Conservation (phyloP, 2,888 invertebrate genomes). For the Brachyptera risi region DNA sequence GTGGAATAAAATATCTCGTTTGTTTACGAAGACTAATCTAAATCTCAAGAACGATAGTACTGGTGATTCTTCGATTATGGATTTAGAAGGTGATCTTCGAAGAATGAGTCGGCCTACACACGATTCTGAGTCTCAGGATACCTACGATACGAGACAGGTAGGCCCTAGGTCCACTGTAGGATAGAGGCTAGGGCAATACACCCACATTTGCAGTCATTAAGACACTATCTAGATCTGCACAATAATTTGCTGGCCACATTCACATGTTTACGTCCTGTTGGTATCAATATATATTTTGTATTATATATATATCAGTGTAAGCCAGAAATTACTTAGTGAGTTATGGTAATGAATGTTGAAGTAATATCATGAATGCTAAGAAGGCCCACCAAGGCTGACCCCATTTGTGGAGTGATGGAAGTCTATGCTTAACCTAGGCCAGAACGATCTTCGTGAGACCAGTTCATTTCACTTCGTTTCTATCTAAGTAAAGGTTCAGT, state of each 20-base stretch:
- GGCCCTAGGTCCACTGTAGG: constrained; percentile 36
- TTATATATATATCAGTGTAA: too few species aligned
- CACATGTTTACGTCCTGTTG: too few species aligned
- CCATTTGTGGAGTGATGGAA: not conserved
- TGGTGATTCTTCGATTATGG: constrained; percentile 35
- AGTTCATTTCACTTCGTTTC: not conserved
- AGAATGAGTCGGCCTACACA: constrained; percentile 26
- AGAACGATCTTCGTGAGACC: not conserved
- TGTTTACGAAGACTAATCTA: constrained; percentile 37
- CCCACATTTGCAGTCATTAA: too few species aligned
- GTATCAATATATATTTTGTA: too few species aligned
- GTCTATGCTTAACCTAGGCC: not conserved
- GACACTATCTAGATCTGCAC: too few species aligned
- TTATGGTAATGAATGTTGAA: too few species aligned
- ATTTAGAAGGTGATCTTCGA: constrained; percentile 32
- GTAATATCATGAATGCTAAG: not conserved
- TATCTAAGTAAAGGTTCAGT: not conserved
- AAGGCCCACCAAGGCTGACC: not conserved
- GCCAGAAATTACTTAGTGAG: too few species aligned
- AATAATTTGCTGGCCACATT: too few species aligned
- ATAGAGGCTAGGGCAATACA: too few species aligned
- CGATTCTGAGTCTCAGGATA: constrained; percentile 60
- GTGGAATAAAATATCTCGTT: constrained; percentile 45
- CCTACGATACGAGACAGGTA: constrained; percentile 63
- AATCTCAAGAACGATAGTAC: constrained; percentile 37